A percentile compares a stretch with the other conserved stretches of the same genome.
These are phyloP conservation scores for Neolamprologus kungweensis DNA, from an alignment of 2,113 vertebrate species.

Conservation along the genomic window DNA sequence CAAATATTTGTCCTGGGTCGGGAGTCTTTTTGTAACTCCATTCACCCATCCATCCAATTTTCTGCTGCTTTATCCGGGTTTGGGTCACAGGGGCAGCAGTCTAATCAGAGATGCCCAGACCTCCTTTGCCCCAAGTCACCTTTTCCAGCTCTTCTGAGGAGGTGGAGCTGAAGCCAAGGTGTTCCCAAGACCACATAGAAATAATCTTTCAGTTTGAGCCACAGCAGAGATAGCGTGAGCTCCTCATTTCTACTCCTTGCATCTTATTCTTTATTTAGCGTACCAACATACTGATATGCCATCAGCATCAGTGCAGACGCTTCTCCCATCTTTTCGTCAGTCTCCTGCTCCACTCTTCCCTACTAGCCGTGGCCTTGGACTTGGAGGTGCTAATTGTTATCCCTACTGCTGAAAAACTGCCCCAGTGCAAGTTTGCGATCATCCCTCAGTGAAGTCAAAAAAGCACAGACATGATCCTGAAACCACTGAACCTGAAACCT, in stretches of 20 bases:
- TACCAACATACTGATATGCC: neutral
- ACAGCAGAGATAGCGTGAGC: neutral
- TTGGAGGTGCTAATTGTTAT: neutral
- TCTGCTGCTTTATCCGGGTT: neutral
- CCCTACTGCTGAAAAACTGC: neutral
- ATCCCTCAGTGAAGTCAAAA: neutral
- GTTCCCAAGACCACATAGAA: neutral
- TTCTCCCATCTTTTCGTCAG: neutral
- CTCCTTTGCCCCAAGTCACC: neutral
- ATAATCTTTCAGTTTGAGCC: neutral
- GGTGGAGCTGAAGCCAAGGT: neutral
- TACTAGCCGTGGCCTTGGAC: neutral
- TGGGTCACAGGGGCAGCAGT: neutral
- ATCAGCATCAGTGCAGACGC: neutral
- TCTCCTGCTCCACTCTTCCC: neutral
- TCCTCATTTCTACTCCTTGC: neutral
- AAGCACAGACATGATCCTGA: neutral
- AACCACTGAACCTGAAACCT: neutral
- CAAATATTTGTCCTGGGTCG: neutral
- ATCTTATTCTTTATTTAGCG: neutral
- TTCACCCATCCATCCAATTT: neutral
- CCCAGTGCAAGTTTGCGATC: neutral
- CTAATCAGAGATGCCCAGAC: neutral
- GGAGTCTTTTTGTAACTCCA: neutral
- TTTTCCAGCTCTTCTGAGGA: neutral